Percentiles rank a stretch among this genome's conserved stretches.
Conservation (phyloP, 1,140 invertebrate genomes). For the Lineus longissimus region DNA sequence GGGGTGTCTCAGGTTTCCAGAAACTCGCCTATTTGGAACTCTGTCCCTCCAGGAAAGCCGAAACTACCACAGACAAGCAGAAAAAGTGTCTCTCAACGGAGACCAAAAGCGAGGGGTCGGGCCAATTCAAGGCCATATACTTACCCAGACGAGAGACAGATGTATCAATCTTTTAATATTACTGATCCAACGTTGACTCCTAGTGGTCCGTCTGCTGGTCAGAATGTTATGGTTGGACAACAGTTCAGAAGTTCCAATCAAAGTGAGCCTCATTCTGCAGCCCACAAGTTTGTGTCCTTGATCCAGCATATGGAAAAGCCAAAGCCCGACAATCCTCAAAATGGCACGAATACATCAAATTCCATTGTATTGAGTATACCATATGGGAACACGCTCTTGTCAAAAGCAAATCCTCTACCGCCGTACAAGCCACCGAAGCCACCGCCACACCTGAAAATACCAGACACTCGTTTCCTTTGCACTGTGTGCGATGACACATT, state of each 20-base stretch:
- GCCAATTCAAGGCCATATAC: no score
- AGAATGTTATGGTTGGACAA: no score
- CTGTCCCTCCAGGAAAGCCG: no score
- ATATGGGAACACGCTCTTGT: neutral
- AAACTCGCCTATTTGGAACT: no score
- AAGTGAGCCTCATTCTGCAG: neutral
- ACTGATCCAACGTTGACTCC: no score
- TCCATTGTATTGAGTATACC: neutral
- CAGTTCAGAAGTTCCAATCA: neutral
- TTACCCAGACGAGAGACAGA: no score
- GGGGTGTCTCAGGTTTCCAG: no score
- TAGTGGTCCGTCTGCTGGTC: no score
- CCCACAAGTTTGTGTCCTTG: neutral
- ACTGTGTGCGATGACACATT: constrained; percentile 43
- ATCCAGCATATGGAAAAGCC: neutral
- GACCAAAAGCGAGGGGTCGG: no score
- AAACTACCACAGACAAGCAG: no score
- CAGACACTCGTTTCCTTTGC: constrained; percentile 21
- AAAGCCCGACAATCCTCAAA: neutral
- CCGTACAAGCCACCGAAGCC: constrained; percentile 23
- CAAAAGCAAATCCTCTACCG: constrained; percentile 25
- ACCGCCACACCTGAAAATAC: constrained; percentile 23
- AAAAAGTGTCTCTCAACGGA: no score
- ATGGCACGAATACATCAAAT: neutral
- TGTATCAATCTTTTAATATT: no score